Evolutionary conservation across 2,113 vertebrate species (phyloP).

Genomic region (Plotosus lineatus): DNA sequence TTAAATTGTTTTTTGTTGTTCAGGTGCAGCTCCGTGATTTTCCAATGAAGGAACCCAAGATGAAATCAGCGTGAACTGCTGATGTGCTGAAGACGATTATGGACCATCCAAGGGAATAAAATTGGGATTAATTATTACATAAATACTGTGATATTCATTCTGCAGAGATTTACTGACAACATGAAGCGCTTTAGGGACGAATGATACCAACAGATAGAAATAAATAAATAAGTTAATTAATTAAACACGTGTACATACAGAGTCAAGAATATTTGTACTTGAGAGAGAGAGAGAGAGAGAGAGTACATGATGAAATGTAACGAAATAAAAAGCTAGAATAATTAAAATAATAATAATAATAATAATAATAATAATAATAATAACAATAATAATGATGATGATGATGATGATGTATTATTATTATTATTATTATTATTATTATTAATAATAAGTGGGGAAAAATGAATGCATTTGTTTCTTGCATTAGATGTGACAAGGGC

Average conservation of each 20-base stretch:
- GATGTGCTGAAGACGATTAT: neutral
- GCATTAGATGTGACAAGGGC: neutral
- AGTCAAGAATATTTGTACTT: neutral
- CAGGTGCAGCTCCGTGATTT: neutral
- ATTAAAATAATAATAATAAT: too few relatives aligned
- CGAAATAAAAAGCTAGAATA: slow-evolving; percentile 42
- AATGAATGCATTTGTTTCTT: neutral
- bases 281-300: slow-evolving; percentile 50
- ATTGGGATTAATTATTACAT: neutral
- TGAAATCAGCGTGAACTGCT: neutral
- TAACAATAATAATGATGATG: too few relatives aligned
- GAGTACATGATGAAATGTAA: slow-evolving; percentile 42
- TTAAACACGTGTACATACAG: slow-evolving; percentile 20
- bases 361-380: too few relatives aligned
- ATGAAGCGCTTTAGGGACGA: neutral
- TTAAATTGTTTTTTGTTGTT: neutral
- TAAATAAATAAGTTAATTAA: neutral
- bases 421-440: too few relatives aligned
- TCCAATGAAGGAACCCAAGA: neutral
- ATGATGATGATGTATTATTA: too few relatives aligned
- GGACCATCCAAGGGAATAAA: neutral
- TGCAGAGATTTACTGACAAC: neutral
- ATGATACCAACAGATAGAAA: neutral
- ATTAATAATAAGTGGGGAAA: too few relatives aligned
- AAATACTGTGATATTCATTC: slow-evolving; percentile 25